Conservation (phyloP, 1,140 invertebrate species). For the Zeugodacus cucurbitae region DNA sequence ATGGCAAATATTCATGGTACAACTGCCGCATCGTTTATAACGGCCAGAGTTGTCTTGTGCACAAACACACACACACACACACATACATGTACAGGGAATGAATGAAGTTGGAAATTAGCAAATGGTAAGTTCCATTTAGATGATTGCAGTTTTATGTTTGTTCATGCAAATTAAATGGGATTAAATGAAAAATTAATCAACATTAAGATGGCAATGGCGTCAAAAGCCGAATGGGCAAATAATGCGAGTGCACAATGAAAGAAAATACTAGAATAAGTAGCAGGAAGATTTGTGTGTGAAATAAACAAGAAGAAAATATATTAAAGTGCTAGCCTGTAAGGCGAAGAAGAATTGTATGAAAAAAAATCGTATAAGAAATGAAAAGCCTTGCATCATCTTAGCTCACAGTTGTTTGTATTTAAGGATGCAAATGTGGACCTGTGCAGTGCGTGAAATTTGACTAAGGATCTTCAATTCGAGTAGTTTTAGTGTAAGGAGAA, state of each 20-base stretch:
- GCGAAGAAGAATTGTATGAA: background rate
- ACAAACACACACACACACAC: background rate
- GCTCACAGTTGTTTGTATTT: too few species aligned
- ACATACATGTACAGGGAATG: background rate
- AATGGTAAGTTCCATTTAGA: slow-evolving; percentile 41
- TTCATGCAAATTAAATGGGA: slow-evolving; percentile 42
- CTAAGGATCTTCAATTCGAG: too few species aligned
- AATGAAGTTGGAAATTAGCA: slow-evolving; percentile 38
- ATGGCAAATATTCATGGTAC: background rate
- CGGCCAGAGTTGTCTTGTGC: background rate
- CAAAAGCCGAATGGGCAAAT: background rate
- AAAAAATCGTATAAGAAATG: background rate
- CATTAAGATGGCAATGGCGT: slow-evolving; percentile 5
- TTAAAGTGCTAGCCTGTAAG: too few species aligned
- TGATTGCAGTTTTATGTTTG: slow-evolving; percentile 40
- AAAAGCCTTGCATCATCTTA: too few species aligned
- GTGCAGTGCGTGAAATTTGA: too few species aligned
- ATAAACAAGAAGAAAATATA: too few species aligned
- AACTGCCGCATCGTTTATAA: background rate
- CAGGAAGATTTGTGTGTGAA: too few species aligned
- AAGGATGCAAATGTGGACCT: too few species aligned
- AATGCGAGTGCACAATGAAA: background rate
- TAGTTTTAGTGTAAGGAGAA: too few species aligned
- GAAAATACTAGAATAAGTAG: too few species aligned
- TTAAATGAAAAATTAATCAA: slow-evolving; percentile 42